These are phyloP conservation scores for Sapayoa aenigma DNA, from an alignment of 2,113 vertebrate genomes.

Conservation along the genomic window DNA sequence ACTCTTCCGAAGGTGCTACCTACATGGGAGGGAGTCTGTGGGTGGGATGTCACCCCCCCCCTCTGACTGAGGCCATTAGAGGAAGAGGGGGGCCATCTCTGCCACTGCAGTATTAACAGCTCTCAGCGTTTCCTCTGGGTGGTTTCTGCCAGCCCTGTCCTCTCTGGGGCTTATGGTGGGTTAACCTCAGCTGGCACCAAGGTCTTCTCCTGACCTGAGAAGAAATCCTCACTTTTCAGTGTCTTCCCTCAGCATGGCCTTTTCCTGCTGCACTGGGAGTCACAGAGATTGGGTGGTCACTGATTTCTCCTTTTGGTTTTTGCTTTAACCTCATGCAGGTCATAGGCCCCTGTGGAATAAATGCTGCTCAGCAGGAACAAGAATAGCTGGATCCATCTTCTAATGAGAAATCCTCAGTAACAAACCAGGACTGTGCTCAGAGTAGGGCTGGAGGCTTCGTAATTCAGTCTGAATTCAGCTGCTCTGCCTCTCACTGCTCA, in stretches of 20 bases:
- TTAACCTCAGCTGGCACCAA: neutral
- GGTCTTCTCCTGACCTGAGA: neutral
- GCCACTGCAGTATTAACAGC: neutral
- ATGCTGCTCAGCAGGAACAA: neutral
- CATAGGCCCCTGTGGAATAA: neutral
- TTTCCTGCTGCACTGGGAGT: neutral
- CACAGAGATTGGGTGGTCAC: neutral
- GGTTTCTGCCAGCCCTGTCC: neutral
- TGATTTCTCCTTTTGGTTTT: neutral
- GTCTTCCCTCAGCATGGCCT: neutral
- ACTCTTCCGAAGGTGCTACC: neutral
- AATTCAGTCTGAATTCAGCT: neutral
- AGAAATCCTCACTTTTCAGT: neutral
- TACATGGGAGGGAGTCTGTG: neutral
- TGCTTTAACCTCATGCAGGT: neutral
- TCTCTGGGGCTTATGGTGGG: neutral
- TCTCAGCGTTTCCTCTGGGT: neutral
- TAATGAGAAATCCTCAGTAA: neutral
- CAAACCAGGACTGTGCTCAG: neutral
- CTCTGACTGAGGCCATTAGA: neutral
- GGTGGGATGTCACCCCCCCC: neutral
- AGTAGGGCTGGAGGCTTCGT: neutral
- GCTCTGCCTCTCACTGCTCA: neutral
- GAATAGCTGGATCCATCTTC: neutral
- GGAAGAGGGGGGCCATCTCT: neutral